Evolutionary conservation across 2,888 invertebrate species (phyloP).

Genomic region (Hydrotaea diabolus): DNA sequence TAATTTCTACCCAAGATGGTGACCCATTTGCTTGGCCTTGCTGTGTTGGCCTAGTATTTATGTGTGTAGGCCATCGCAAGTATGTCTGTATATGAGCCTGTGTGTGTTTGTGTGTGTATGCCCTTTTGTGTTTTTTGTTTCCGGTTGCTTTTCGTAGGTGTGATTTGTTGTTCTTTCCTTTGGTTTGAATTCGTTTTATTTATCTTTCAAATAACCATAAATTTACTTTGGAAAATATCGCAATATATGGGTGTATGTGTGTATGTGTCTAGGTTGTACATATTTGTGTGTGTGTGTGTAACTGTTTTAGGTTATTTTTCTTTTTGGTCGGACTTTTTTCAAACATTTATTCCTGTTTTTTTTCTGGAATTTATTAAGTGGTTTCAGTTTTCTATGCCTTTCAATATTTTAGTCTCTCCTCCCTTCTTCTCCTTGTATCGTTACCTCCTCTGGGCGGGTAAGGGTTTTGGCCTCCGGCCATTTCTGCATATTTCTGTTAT

Average conservation of each 20-base stretch:
- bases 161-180: slow-evolving; percentile 16
- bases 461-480: neutral
- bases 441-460: neutral
- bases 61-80: neutral
- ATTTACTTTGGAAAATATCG: neutral
- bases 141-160: slow-evolving; percentile 7
- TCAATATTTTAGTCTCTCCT: neutral
- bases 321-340: neutral
- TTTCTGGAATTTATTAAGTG: neutral
- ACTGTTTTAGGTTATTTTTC: neutral
- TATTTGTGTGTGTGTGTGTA: neutral
- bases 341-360: neutral
- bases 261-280: neutral
- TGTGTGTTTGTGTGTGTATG: neutral
- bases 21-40: neutral
- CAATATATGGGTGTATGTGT: neutral
- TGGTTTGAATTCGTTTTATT: neutral
- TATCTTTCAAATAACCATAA: slow-evolving; percentile 21
- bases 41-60: neutral
- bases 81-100: neutral
- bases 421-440: neutral
- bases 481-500: neutral
- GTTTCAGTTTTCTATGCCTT: neutral
- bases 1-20: neutral
- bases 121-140: slow-evolving; percentile 4